A percentile compares a stretch with the other conserved stretches of the same genome.
Conservation (phyloP, 92 coral and sea anemone species). For the Anthopleura xanthogrammica region DNA sequence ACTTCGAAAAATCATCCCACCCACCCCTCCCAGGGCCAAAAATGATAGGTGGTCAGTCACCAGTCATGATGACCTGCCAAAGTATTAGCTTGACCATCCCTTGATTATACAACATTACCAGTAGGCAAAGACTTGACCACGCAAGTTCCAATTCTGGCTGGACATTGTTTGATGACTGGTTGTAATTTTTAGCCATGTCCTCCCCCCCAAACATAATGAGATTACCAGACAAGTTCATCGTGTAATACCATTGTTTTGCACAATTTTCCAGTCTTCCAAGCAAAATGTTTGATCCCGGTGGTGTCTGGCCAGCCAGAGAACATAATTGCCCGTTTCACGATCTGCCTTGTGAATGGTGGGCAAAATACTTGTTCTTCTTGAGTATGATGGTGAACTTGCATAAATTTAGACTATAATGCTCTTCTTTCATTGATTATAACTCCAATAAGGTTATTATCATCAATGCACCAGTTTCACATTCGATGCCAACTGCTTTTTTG, state of each 20-base stretch:
- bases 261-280: conserved; percentile 31
- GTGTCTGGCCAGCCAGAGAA: conserved; percentile 64
- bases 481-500: neutral
- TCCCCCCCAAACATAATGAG: neutral
- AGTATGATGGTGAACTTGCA: conserved; percentile 1
- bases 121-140: too few relatives aligned
- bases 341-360: conserved; percentile 63
- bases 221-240: neutral
- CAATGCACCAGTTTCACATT: neutral
- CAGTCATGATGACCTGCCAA: too few relatives aligned
- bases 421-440: neutral
- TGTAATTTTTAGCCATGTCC: too few relatives aligned
- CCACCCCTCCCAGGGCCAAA: too few relatives aligned
- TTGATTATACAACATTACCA: too few relatives aligned
- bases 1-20: too few relatives aligned
- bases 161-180: too few relatives aligned
- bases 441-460: neutral
- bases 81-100: too few relatives aligned
- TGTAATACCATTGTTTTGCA: conserved; percentile 1
- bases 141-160: too few relatives aligned
- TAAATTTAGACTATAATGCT: neutral
- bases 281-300: conserved; percentile 65
- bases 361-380: neutral
- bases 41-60: too few relatives aligned
- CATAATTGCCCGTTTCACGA: conserved; percentile 62